Base-by-base conservation (phyloP, 2,113 vertebrate genomes). In the Hippocampus mohnikei region DNA sequence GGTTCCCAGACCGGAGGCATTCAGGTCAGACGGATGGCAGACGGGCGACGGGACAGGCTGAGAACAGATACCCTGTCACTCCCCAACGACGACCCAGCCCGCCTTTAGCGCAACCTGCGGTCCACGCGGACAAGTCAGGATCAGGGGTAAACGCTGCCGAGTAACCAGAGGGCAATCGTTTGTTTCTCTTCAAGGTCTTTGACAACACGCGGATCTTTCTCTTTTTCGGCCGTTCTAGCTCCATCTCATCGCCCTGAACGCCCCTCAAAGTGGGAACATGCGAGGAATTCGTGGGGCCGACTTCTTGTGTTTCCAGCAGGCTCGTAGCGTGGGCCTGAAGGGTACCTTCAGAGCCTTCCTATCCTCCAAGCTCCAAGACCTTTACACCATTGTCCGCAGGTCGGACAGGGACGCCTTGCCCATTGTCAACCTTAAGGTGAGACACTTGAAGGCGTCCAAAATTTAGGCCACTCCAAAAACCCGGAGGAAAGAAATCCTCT, bases 241-340 rank as follows among this genome's bases (percentile, higher is more conserved):
- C 3, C 97, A 98, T 74, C 90, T 99, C 67, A 91, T 95, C 9
- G 95, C 96, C 10, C 88, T 99, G 80, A 99, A 99, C 20, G 27
- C 89, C n/a, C 96, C 96, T 0, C 92, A 95, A 64, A 90, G 85
- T 0, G 97, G 96, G 0, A 92, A 95, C 88, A 95, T 99, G 94
- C 93, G 93, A 0, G 96, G 96, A 58, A 99, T 98, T 77, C 94
- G 97, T 0, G 97, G 97, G 0, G 96, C 95, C 0, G 97, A 98
- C 74, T 96, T 97, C 93, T 93, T 96, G 90, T 98, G 97, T 85
- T 99, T 98, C 90, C 95, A 98, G 89, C 96, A 99, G 87, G 96
- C 97, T 1, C 92, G 95, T 0, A 94, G 94, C 0, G 88, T 93
- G 0, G 95, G 96, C 7, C 88, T 99, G 74, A 85, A 91, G 0